A percentile compares a stretch with the other conserved stretches of the same genome.
Conservation (phyloP, 2,113 vertebrate genomes). For the Epinephelus cyanopodus region DNA sequence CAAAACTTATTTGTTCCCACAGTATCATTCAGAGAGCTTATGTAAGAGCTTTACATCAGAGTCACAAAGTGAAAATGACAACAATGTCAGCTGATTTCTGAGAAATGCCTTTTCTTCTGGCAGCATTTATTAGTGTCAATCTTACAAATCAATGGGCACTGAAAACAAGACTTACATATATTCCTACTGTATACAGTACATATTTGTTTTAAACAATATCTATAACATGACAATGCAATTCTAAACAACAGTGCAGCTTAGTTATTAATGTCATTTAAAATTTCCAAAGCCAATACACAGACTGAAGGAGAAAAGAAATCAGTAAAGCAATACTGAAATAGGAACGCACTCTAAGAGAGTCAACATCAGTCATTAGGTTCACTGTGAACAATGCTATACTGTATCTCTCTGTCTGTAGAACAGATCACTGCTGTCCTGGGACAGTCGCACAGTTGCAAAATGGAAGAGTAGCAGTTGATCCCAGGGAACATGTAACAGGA, state of each 20-base stretch:
- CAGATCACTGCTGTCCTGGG: background rate
- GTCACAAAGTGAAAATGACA: slow-evolving; percentile 17
- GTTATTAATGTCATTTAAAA: slow-evolving; percentile 2
- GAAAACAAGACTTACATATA: slow-evolving; percentile 8
- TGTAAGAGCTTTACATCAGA: background rate
- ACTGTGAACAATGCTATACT: background rate
- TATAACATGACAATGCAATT: background rate
- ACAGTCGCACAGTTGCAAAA: background rate
- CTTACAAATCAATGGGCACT: background rate
- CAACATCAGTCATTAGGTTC: slow-evolving; percentile 25
- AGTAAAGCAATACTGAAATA: slow-evolving; percentile 7
- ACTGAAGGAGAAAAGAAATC: background rate
- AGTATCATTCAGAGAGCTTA: background rate
- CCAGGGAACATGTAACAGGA: background rate
- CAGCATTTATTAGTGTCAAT: slow-evolving; percentile 54
- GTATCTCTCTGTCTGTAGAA: background rate
- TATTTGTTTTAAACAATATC: background rate
- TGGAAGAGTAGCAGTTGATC: background rate
- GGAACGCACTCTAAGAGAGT: slow-evolving; percentile 14
- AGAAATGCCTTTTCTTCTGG: slow-evolving; percentile 16
- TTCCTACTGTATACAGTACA: background rate
- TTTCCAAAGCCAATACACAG: background rate
- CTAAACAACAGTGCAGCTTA: slow-evolving; percentile 19
- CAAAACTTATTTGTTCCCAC: background rate
- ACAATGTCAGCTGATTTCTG: background rate